phyloP scores from a whole-genome alignment of 2,888 invertebrate genomes.

The Scaptomyza polygonia region DNA sequence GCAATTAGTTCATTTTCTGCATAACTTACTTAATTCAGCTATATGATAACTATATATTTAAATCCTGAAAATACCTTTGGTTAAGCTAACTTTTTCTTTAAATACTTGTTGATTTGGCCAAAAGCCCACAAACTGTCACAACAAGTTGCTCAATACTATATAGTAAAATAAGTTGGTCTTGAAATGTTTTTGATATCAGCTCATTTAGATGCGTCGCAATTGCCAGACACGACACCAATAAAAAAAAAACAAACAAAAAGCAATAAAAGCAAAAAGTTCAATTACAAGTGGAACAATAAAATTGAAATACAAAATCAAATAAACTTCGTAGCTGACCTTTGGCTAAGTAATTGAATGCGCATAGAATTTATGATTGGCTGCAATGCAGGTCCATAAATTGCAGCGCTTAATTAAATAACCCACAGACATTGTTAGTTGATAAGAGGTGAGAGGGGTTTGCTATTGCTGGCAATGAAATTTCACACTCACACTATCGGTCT shows the following conservation, averaged over 20 bases:
- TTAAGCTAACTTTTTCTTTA: too few relatives aligned
- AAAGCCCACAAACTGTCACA: too few relatives aligned
- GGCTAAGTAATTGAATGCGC: conserved; percentile 62
- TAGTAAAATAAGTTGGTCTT: neutral
- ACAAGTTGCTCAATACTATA: too few relatives aligned
- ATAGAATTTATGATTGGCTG: conserved; percentile 64
- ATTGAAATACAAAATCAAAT: conserved; percentile 44
- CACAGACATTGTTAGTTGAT: conserved; percentile 9
- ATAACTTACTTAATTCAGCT: too few relatives aligned
- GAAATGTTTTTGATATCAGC: conserved; percentile 6
- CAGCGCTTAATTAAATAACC: conserved; percentile 66
- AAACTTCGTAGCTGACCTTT: conserved; percentile 55
- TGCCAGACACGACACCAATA: conserved; percentile 33
- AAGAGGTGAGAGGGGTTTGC: neutral
- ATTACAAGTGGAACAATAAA: conserved; percentile 43
- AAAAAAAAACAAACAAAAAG: conserved; percentile 19
- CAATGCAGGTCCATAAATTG: conserved; percentile 64
- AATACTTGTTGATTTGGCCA: too few relatives aligned
- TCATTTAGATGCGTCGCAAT: conserved; percentile 37
- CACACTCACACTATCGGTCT: conserved; percentile 43
- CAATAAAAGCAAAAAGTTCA: conserved; percentile 21
- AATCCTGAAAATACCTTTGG: too few relatives aligned
- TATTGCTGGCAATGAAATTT: conserved; percentile 52
- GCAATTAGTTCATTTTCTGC: conserved; percentile 12
- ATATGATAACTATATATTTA: conserved; percentile 2